Base-by-base conservation (phyloP, 2,113 vertebrate genomes). In the Chinchilla lanigera region DNA sequence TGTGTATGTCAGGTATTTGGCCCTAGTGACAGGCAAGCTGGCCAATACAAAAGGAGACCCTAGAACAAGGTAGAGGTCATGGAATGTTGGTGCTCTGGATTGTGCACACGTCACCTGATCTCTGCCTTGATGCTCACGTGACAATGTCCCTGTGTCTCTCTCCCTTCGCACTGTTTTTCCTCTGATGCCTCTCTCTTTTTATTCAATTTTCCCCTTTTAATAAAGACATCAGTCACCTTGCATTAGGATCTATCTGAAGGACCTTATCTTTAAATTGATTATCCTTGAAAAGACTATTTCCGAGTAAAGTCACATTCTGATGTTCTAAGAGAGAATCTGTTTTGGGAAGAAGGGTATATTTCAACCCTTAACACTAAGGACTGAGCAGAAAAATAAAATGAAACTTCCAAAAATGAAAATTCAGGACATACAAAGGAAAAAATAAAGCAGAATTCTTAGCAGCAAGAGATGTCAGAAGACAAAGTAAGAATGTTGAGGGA, bases 321-420 rank as follows among this genome's bases (percentile, higher is more conserved):
- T 20, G 11, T 60, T 22, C 9, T 61, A 35, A 14, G 16, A 11
- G 28, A 81, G 24, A 9, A 44, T 54, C 44, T 38, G 63, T 75
- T 73, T 67, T 35, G 6, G 19, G 41, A 14, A 1, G 38, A 41
- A 9, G 41, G 33, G 14, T 16, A 73, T 7, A 41, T 9, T 52
- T 71, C 9, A 88, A 26, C 22, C 22, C 7, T 33, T 65, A 77
- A 81, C 7, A 50, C 19, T 86, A 90, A 54, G 35, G 44, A 75
- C 54, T 94, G 28, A 86, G 61, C 3, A 73, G 54, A 52, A 93
- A 94, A 83, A 54, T 65, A 61, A 58, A 81, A 19, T 24, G 2
- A 94, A 78, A 73, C 26, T 71, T 80, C 8, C 84, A 69, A 73
- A 93, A 91, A 88, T 78, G 7, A 88, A 90, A 80, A 24, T 87